Conservation (phyloP, 2,888 invertebrate species). For the Ophion ventricosus region DNA sequence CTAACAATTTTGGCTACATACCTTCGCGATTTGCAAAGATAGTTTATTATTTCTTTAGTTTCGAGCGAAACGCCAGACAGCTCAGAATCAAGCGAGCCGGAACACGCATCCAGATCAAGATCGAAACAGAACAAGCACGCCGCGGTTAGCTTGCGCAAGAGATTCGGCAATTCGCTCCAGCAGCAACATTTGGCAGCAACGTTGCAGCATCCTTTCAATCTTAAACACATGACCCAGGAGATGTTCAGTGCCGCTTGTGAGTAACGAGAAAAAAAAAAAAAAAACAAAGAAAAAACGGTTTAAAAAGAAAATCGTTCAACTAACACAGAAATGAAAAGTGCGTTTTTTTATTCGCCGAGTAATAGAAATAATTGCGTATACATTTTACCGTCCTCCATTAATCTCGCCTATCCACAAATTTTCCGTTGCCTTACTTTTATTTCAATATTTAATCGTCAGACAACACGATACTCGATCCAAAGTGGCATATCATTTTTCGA, state of each 20-base stretch:
- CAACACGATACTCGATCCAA: too few species aligned
- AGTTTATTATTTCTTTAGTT: slow-evolving; percentile 72
- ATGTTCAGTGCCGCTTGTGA: slow-evolving; percentile 83
- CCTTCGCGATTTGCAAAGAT: slow-evolving; percentile 62
- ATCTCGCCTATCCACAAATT: background rate
- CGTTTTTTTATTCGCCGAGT: too few species aligned
- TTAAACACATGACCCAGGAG: slow-evolving; percentile 82
- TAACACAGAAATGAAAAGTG: background rate
- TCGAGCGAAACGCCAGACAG: slow-evolving; percentile 81
- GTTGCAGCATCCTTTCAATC: slow-evolving; percentile 80
- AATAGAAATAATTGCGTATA: background rate
- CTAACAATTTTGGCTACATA: slow-evolving; percentile 40
- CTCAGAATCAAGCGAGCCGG: slow-evolving; percentile 81
- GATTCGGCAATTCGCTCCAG: slow-evolving; percentile 80
- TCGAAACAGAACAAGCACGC: slow-evolving; percentile 77
- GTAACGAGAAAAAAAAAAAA: slow-evolving; percentile 66
- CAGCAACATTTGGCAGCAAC: slow-evolving; percentile 77
- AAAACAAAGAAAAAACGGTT: too few species aligned
- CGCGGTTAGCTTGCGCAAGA: slow-evolving; percentile 77
- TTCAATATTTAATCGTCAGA: too few species aligned
- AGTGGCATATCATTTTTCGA: too few species aligned
- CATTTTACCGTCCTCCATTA: background rate
- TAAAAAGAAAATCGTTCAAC: too few species aligned
- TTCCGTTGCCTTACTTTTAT: background rate
- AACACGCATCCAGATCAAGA: slow-evolving; percentile 77